Base-by-base conservation (phyloP, 2,888 invertebrate genomes). In the Aricia artaxerxes region DNA sequence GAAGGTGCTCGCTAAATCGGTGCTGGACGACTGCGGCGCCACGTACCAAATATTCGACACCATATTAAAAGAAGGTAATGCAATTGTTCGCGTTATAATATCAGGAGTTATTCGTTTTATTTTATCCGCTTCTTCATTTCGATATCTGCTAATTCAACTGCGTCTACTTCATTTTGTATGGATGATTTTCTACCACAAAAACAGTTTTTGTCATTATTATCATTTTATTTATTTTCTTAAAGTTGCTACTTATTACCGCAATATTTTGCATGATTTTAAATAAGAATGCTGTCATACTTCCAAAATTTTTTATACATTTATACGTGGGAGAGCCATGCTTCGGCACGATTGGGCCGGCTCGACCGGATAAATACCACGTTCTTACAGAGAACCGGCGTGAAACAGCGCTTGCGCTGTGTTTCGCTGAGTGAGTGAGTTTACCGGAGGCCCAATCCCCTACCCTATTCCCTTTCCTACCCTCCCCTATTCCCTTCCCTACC, bases 11-110 rank as follows among this genome's bases (percentile, higher is more conserved):
- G 86, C 82, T 80, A 91, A 94, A 83, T 95, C 94, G 81, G 90
- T 95, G 80, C 91, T 96, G n/a, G 95, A 96, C 81, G 97, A 98
- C 87, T 97, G 97, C 87, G 97, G 97, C 78, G 95, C 97, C 9
- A 97, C 97, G 5, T 98, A 98, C 87, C 95, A 96, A 87, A 97
- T 98, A 85, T 98, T 96, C 89, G 97, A 98, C 83, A 95, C 95
- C 83, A 98, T 98, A 86, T 93, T 98, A 44, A 89, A 87, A 89
- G 92, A 94, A 93, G 94, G 94, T 94, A 92, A 82, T 80, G 81
- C 24, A 35, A 69, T 72, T 78, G 69, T 49, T 61, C 24, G 61
- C n/a, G 61, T 61, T 60, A n/a, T 38, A 40, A 40, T 44, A 44
- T 44, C 44, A 7, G 7, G 44, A 44, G 7, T 6, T 60, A 60